phyloP scores from a whole-genome alignment of 2,888 invertebrate species.

The Lumbricus terrestris region DNA sequence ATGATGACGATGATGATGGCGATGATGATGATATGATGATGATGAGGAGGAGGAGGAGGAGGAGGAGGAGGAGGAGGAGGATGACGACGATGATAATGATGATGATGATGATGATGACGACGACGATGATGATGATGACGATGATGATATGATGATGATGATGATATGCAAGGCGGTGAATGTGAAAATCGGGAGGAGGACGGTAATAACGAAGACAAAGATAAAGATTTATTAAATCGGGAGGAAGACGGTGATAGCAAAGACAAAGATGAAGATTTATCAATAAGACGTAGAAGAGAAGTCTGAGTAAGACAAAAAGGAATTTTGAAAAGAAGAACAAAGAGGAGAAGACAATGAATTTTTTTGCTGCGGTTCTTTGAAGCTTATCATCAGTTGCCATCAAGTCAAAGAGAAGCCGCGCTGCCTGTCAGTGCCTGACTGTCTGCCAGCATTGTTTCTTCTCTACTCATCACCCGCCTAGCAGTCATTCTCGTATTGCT shows the following conservation, averaged over 20 bases:
- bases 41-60: neutral
- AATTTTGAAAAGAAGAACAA: neutral
- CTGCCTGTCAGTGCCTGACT: too few species aligned
- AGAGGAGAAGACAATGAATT: neutral
- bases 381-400: too few species aligned
- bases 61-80: too few species aligned
- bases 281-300: neutral
- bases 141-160: slow-evolving; percentile 18
- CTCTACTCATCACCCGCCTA: too few species aligned
- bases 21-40: neutral
- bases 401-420: too few species aligned
- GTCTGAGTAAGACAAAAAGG: neutral
- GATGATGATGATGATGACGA: neutral
- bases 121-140: neutral
- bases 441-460: too few species aligned
- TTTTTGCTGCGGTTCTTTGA: too few species aligned
- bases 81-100: slow-evolving; percentile 18
- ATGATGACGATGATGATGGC: slow-evolving; percentile 7
- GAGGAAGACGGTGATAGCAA: neutral
- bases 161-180: neutral
- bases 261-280: neutral
- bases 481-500: too few species aligned
- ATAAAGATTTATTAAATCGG: too few species aligned
- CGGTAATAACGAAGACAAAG: neutral
- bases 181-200: neutral